Evolutionary conservation across 1,140 invertebrate genomes (phyloP).

Genomic region (Lithobius niger): DNA sequence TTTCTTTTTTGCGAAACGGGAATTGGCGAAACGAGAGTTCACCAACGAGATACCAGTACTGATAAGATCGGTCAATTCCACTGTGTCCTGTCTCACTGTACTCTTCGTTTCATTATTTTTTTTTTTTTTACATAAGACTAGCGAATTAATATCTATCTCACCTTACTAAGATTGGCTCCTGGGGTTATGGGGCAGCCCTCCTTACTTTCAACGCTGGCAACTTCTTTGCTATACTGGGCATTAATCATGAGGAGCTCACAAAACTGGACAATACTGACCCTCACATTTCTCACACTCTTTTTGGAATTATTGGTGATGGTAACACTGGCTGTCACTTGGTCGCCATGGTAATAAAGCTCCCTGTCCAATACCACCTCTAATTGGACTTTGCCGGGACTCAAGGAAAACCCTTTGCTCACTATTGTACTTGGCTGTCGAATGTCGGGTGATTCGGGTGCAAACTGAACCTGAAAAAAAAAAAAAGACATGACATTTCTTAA

Average conservation of each 20-base stretch:
- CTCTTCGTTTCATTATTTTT: too few species aligned
- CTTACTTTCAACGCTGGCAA: slow-evolving; percentile 70
- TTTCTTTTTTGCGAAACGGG: too few species aligned
- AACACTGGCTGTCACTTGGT: slow-evolving; percentile 67
- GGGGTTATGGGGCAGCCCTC: slow-evolving; percentile 84
- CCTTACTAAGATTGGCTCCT: slow-evolving; percentile 68
- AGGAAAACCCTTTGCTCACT: slow-evolving; percentile 80
- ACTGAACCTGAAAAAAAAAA: slow-evolving; percentile 46
- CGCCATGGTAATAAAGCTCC: slow-evolving; percentile 79
- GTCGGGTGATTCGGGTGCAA: slow-evolving; percentile 48
- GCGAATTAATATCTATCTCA: too few species aligned
- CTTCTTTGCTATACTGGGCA: slow-evolving; percentile 66
- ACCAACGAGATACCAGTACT: too few species aligned
- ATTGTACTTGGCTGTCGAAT: slow-evolving; percentile 67
- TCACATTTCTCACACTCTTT: slow-evolving; percentile 47
- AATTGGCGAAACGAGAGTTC: too few species aligned
- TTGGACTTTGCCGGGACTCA: slow-evolving; percentile 74
- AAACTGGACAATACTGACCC: slow-evolving; percentile 68
- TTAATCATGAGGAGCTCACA: slow-evolving; percentile 88
- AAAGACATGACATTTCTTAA: not conserved
- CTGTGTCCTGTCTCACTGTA: too few species aligned
- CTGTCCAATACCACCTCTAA: slow-evolving; percentile 73
- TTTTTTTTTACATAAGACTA: too few species aligned
- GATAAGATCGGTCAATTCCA: too few species aligned
- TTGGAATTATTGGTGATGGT: slow-evolving; percentile 74